A percentile compares a stretch with the other conserved stretches of the same genome.
phyloP scores from a whole-genome alignment of 2,888 invertebrate genomes.

The Hymenopus coronatus region DNA sequence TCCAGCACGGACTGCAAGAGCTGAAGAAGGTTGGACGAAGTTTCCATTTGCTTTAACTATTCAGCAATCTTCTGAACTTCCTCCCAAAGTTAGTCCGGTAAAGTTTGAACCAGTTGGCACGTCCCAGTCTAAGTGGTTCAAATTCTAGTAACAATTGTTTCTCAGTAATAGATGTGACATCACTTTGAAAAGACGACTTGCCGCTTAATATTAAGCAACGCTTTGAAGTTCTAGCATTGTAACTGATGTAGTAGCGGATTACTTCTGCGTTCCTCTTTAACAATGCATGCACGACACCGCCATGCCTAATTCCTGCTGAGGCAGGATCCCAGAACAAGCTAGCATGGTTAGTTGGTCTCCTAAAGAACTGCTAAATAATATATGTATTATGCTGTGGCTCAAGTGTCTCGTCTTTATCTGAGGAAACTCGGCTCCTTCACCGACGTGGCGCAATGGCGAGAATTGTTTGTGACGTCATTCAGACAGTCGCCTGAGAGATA shows the following conservation, averaged over 20 bases:
- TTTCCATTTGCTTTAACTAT: slow-evolving; percentile 14
- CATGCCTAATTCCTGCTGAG: not conserved
- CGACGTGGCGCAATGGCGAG: not conserved
- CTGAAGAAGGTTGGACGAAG: not conserved
- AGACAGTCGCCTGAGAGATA: slow-evolving; percentile 3
- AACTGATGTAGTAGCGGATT: not conserved
- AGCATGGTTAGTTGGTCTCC: not conserved
- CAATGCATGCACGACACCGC: not conserved
- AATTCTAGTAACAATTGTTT: not conserved
- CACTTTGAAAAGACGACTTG: not conserved
- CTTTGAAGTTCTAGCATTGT: not conserved
- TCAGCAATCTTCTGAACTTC: not conserved
- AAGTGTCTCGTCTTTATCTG: not conserved
- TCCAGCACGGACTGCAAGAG: not conserved
- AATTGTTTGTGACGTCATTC: slow-evolving; percentile 9
- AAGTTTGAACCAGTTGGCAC: slow-evolving; percentile 6
- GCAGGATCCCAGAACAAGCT: not conserved
- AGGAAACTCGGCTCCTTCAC: not conserved
- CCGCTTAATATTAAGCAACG: slow-evolving; percentile 6
- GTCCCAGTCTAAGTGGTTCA: not conserved
- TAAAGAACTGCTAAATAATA: slow-evolving; percentile 6
- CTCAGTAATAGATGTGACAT: not conserved
- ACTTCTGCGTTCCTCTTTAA: not conserved
- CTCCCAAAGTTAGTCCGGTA: not conserved
- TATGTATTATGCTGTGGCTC: not conserved